Percentiles rank a stretch among this genome's conserved stretches.
Evolutionary conservation across 2,888 invertebrate species (phyloP).

Genomic region (Idaea dimidiata): DNA sequence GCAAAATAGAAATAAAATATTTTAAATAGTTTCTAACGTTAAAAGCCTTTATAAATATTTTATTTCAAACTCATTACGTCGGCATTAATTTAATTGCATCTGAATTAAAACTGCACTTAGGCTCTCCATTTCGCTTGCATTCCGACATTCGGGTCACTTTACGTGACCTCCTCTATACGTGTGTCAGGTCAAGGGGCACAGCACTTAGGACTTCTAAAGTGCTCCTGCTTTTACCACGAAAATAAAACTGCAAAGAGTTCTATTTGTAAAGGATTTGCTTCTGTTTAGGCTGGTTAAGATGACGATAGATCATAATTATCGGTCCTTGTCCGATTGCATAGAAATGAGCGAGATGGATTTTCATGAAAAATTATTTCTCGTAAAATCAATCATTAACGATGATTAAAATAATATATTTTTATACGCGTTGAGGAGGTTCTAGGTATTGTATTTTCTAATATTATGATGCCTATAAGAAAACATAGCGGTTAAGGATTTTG

Average conservation of each 20-base stretch:
- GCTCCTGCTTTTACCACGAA: neutral
- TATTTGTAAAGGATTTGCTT: neutral
- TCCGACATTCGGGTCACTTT: neutral
- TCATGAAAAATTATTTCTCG: too few species aligned
- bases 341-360: too few species aligned
- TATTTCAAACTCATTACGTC: neutral
- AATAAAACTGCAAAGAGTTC: neutral
- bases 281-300: too few species aligned
- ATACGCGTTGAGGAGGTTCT: too few species aligned
- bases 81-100: neutral
- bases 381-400: too few species aligned
- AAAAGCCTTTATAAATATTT: neutral
- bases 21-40: neutral
- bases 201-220: neutral
- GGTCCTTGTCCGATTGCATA: too few species aligned
- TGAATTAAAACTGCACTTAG: slow-evolving; percentile 1
- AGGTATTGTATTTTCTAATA: too few species aligned
- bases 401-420: too few species aligned
- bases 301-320: too few species aligned
- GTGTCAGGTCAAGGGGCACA: neutral
- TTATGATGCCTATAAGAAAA: too few species aligned
- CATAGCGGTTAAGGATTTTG: too few species aligned
- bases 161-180: neutral
- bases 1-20: neutral
- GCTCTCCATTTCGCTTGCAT: neutral